phyloP scores from a whole-genome alignment of 2,113 vertebrate species.

The Pomatorhinus ruficollis region DNA sequence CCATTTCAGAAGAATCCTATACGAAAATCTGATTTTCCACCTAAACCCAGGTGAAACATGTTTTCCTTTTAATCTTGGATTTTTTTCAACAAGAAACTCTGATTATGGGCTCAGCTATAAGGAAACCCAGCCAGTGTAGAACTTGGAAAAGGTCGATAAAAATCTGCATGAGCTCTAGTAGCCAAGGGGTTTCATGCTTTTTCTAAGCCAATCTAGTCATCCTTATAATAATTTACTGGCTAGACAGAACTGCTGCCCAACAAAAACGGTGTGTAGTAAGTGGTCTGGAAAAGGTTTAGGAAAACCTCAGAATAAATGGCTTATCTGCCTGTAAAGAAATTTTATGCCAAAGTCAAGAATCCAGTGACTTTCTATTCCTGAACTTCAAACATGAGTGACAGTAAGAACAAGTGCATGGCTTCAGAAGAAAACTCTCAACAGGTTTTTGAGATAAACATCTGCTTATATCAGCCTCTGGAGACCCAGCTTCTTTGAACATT shows the following conservation, averaged over 20 bases:
- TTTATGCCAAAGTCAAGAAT: not conserved
- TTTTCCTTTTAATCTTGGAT: not conserved
- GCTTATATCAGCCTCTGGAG: not conserved
- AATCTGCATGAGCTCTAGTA: not conserved
- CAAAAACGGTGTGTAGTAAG: not conserved
- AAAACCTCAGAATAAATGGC: not conserved
- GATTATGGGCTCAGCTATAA: not conserved
- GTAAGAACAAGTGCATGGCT: fast-evolving
- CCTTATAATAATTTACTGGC: not conserved
- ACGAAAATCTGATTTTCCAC: not conserved
- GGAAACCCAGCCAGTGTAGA: not conserved
- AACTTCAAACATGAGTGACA: not conserved
- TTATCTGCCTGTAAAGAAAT: not conserved
- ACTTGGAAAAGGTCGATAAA: not conserved
- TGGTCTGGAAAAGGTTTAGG: not conserved
- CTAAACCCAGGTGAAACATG: not conserved
- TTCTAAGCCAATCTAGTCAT: not conserved
- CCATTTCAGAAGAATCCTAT: not conserved
- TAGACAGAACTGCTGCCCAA: not conserved
- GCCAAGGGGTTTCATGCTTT: not conserved
- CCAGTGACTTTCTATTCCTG: not conserved
- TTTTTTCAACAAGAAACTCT: not conserved
- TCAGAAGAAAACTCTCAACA: not conserved
- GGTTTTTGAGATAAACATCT: not conserved
- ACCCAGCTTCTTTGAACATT: not conserved